phyloP scores from a whole-genome alignment of 2,888 invertebrate genomes.

The Ypsolopha scabrella region DNA sequence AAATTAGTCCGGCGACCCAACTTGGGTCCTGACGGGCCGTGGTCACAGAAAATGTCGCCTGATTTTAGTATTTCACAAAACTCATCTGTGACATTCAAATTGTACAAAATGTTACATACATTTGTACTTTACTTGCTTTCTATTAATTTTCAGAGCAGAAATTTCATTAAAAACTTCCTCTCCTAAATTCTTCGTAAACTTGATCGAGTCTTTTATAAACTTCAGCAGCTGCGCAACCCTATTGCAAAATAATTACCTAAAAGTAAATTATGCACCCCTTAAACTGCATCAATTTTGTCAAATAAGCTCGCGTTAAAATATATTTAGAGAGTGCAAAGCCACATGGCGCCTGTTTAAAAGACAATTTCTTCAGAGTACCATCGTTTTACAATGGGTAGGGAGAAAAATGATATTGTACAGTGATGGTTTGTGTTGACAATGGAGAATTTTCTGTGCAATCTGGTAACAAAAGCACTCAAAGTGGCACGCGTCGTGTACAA shows the following conservation, averaged over 20 bases:
- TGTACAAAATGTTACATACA: not conserved
- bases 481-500: slow-evolving; percentile 44
- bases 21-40: slow-evolving; percentile 15
- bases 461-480: slow-evolving; percentile 42
- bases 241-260: slow-evolving; percentile 63
- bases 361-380: slow-evolving; percentile 32
- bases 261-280: slow-evolving; percentile 68
- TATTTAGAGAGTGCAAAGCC: slow-evolving; percentile 38
- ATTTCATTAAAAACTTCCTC: not conserved
- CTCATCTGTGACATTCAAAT: slow-evolving; percentile 29
- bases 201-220: slow-evolving; percentile 12
- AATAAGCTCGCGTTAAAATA: slow-evolving; percentile 53
- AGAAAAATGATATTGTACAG: slow-evolving; percentile 34
- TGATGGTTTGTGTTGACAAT: slow-evolving; percentile 18
- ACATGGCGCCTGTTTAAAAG: slow-evolving; percentile 53
- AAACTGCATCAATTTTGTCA: slow-evolving; percentile 58
- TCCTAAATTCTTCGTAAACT: not conserved
- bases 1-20: slow-evolving; percentile 23
- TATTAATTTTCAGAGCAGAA: not conserved
- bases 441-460: slow-evolving; percentile 4
- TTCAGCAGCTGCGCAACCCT: slow-evolving; percentile 58
- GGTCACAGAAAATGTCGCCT: slow-evolving; percentile 35
- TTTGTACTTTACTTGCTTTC: not conserved
- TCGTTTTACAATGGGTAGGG: slow-evolving; percentile 16
- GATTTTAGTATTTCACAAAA: slow-evolving; percentile 46